Base-by-base conservation (phyloP, 2,888 invertebrate genomes). In the Iselma pallidipennis region DNA sequence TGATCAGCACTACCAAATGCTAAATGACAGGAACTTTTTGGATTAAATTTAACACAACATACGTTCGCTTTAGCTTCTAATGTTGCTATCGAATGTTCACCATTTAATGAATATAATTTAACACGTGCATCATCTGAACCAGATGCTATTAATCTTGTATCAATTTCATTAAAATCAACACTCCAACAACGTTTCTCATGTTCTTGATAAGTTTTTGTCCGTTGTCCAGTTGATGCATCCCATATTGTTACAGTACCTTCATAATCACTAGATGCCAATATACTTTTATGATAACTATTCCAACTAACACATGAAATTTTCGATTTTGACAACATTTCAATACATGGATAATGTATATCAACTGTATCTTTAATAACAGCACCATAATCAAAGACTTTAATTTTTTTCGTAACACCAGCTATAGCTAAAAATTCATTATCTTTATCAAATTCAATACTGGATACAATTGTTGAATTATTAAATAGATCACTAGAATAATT, bases 1-100 rank as follows among this genome's bases (percentile, higher is more conserved):
- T 96, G 96, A 83, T 97, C 96, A 23, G 97, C 96, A n/a, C 95
- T 95, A 12, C 96, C 96, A 83, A 96, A 96, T 1, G 96, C 95
- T 62, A 97, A 85, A 79, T 96, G 93, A 78, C 91, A 92, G 0
- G 94, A 90, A 66, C 91, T 93, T 64, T 87, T 84, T 0, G 94
- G 94, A 80, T 92, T 93, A 80, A 94, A 94, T 78, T 96, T 91
- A 14, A 97, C 96, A 82, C 96, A 96, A 81, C 96, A 97, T 54
- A 97, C 95, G 82, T 97, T 96, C 63, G 95, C 96, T 81, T 94
- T 92, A 0, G 95, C 95, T 81, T 96, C 95, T 14, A 97, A 82
- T 5, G 92, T 94, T 9, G 93, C 91, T 12, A 96, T 90, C 0
- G 92, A 93, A 71, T 93, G 90, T 72, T 95, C 94, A 37, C 88